Evolutionary conservation across 2,797 vertebrate genomes (phyloP), one percentile per base, ranked within the genome.

Genomic region (Rallus crepitans): DNA sequence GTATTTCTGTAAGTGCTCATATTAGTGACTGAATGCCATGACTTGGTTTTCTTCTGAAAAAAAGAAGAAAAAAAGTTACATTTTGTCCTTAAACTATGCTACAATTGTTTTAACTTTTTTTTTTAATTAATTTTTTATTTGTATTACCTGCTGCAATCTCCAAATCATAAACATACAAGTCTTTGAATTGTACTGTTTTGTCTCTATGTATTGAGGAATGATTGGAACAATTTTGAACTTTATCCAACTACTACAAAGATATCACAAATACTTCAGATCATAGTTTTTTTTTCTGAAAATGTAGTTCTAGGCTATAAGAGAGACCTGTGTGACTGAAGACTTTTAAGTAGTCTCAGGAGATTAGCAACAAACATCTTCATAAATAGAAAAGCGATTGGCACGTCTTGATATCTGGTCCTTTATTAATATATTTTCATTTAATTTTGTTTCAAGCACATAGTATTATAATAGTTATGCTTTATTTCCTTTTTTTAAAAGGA

Each of bases 321-420:
- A 91, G 33, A 4, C 93, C n/a, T 68, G 10, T 48, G 73, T 82
- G 66, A 61, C 53, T 91, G 69, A 96, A n/a, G 18, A 90, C 31
- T 90, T 94, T 88, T 89, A 96, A 95, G 25, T 66, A 91, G 64
- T 79, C 33, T 94, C 56, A 85, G 65, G 79, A 93, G 83, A 96
- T 91, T 83, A 91, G 27, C 50, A 86, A 57, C 52, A 97, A 97
- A 94, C 13, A 88, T 91, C 96, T 97, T 95, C 35, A 39, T 92
- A 96, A 93, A 91, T 89, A 82, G 85, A 95, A 97, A n/a, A 91
- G 47, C 39, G 95, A 72, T 48, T 89, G 40, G 16, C 25, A 71
- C 42, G 94, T 92, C 82, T 94, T 91, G 82, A 90, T 95, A 93
- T 66, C 68, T 91, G 17, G 18, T 64, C 45, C 20, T 82, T 73